A percentile compares a stretch with the other conserved stretches of the same genome.
Conservation (phyloP, 2,113 vertebrate species). For the Okapia johnstoni region DNA sequence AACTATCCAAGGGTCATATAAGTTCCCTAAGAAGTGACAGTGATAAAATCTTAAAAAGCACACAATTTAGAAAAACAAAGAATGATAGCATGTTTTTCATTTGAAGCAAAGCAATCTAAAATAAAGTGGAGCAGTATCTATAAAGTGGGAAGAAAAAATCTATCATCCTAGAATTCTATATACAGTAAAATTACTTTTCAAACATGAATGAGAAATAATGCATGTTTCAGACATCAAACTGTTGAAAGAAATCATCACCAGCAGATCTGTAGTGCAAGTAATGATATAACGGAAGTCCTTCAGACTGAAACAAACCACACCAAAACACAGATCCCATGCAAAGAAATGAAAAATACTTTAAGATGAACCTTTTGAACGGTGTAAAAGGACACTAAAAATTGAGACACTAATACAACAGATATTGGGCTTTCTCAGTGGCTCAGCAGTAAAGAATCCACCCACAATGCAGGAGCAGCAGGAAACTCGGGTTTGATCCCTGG, state of each 20-base stretch:
- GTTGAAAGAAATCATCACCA: neutral
- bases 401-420: neutral
- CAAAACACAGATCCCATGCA: neutral
- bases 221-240: neutral
- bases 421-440: neutral
- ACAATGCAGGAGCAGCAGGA: neutral
- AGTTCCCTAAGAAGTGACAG: neutral
- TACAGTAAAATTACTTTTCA: neutral
- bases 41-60: neutral
- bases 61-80: neutral
- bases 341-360: neutral
- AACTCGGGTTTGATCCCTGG: neutral
- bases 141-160: neutral
- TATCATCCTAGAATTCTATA: neutral
- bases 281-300: neutral
- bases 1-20: neutral
- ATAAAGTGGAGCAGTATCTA: neutral
- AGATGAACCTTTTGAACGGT: neutral
- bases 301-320: neutral
- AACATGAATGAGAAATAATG: neutral
- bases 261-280: neutral
- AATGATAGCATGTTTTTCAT: neutral
- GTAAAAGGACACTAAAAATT: neutral
- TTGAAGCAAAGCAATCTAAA: neutral
- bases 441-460: neutral